Evolutionary conservation across 2,113 vertebrate species (phyloP).

Genomic region (Oplegnathus fasciatus): DNA sequence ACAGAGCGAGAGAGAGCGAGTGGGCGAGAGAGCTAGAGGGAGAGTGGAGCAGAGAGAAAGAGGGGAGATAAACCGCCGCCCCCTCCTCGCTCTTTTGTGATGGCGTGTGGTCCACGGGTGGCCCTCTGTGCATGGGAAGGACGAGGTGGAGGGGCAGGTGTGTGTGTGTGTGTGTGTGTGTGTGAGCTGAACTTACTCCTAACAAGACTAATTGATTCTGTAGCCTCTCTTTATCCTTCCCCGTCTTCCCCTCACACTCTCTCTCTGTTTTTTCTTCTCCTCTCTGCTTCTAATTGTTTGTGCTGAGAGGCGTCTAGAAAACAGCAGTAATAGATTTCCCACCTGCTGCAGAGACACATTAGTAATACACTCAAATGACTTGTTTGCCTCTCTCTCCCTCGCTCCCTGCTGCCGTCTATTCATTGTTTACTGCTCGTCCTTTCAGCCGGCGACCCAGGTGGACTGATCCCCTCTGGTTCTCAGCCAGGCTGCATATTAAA

Average conservation of each 20-base stretch:
- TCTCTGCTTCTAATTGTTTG: constrained; percentile 55
- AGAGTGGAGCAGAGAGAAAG: constrained; percentile 56
- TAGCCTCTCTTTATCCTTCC: constrained; percentile 67
- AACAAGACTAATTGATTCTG: constrained; percentile 78
- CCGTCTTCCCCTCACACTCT: constrained; percentile 42
- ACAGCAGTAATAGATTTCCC: constrained; percentile 68
- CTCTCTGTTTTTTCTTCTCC: constrained; percentile 15
- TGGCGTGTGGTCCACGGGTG: constrained; percentile 88
- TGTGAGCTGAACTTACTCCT: constrained; percentile 56
- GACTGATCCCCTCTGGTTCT: constrained; percentile 18
- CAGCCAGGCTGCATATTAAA: constrained; percentile 23
- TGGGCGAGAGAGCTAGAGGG: constrained; percentile 23
- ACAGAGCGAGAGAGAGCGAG: constrained; percentile 43
- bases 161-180: constrained; percentile 40
- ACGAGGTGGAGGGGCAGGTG: constrained; percentile 69
- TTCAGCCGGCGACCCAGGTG: constrained; percentile 51
- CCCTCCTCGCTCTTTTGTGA: constrained; percentile 86
- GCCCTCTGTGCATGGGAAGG: constrained; percentile 87
- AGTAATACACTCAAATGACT: constrained; percentile 61
- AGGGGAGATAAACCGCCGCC: constrained; percentile 62
- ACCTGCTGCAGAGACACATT: constrained; percentile 70
- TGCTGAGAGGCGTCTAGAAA: constrained; percentile 62
- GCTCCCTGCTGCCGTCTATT: constrained; percentile 20
- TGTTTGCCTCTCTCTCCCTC: constrained; percentile 29
- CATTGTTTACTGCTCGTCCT: constrained; percentile 48